phyloP scores from a whole-genome alignment of 2,888 invertebrate species.

The Metopia argyrocephala region DNA sequence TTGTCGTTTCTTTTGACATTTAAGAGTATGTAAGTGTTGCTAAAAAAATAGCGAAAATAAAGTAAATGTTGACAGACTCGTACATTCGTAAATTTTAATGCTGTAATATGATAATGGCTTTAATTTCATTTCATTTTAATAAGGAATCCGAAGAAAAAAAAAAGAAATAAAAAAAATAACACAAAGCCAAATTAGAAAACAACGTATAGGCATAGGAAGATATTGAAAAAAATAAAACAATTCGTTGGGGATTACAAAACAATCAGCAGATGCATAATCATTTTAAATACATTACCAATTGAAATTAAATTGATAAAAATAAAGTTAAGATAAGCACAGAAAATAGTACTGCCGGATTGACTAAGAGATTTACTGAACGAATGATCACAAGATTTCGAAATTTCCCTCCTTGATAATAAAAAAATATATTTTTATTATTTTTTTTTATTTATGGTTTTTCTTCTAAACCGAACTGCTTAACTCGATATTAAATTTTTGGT shows the following conservation, averaged over 20 bases:
- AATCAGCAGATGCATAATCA: neutral
- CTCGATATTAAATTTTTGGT: slow-evolving; percentile 4
- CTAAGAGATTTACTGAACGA: neutral
- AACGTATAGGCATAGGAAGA: neutral
- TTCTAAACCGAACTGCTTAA: slow-evolving; percentile 13
- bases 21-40: neutral
- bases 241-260: slow-evolving; percentile 9
- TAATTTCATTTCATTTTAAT: slow-evolving; percentile 40
- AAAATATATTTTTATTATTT: slow-evolving; percentile 45
- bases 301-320: neutral
- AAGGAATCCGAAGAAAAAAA: neutral
- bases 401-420: slow-evolving; percentile 48
- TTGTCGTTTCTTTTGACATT: too few species aligned
- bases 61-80: slow-evolving; percentile 30
- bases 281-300: slow-evolving; percentile 36
- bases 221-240: neutral
- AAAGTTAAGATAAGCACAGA: neutral
- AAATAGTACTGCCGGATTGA: slow-evolving; percentile 13
- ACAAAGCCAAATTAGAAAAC: neutral
- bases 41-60: slow-evolving; percentile 44
- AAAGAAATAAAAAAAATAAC: neutral
- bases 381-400: neutral
- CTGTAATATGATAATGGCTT: slow-evolving; percentile 49
- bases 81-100: slow-evolving; percentile 16
- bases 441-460: slow-evolving; percentile 28